phyloP scores from a whole-genome alignment of 1,140 invertebrate genomes.

The Dinothrombium tinctorium region DNA sequence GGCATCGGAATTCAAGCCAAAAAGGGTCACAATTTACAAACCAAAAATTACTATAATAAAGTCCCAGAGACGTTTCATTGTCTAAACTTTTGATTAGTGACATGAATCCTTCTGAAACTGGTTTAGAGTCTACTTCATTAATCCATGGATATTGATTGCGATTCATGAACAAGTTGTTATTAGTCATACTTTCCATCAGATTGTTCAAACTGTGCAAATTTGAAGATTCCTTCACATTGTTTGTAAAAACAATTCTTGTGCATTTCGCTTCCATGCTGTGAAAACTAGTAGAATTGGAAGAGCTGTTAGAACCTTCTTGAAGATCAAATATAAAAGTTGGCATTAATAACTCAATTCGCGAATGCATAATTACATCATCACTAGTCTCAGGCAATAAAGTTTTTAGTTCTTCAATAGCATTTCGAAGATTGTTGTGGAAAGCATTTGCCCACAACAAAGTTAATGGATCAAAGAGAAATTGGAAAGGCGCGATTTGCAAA shows the following conservation, averaged over 20 bases:
- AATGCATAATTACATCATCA: background rate
- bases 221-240: constrained; percentile 1
- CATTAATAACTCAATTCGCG: constrained; percentile 9
- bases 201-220: constrained; percentile 5
- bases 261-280: constrained; percentile 3
- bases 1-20: constrained; percentile 6
- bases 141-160: constrained; percentile 8
- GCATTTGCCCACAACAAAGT: constrained; percentile 78
- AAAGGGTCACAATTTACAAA: constrained; percentile 8
- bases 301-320: background rate
- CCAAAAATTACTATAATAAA: constrained; percentile 6
- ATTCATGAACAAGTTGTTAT: constrained; percentile 3
- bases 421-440: constrained; percentile 62
- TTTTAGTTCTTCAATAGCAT: constrained; percentile 30
- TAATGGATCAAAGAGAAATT: constrained; percentile 53
- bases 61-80: background rate
- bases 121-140: background rate
- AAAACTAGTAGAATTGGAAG: background rate
- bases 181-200: constrained; percentile 1
- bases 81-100: background rate
- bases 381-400: constrained; percentile 4
- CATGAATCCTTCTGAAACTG: constrained; percentile 4
- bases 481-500: constrained; percentile 63
- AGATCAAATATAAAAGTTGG: constrained; percentile 7
- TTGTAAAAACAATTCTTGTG: constrained; percentile 2